These are phyloP conservation scores for Aproaerema taeniolella DNA, from an alignment of 2,888 invertebrate genomes.

Conservation along the genomic window DNA sequence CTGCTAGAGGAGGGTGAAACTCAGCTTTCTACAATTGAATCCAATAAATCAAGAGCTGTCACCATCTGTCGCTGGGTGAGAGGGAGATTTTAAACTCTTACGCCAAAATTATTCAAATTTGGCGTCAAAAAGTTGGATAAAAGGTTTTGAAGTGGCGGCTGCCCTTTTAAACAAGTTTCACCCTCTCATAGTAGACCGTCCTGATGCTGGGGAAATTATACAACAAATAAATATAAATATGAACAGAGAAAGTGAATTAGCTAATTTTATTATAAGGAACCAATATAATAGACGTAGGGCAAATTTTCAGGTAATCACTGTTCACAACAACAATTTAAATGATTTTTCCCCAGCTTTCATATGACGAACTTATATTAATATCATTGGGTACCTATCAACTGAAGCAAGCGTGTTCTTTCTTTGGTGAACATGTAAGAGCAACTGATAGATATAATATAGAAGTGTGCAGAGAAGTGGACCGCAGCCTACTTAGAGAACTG, in stretches of 20 bases:
- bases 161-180: constrained; percentile 12
- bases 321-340: constrained; percentile 1
- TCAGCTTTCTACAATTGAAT: constrained; percentile 12
- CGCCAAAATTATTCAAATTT: constrained; percentile 16
- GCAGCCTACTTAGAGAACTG: no score
- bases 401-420: constrained; percentile 18
- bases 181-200: constrained; percentile 11
- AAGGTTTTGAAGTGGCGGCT: constrained; percentile 7
- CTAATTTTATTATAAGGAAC: no score
- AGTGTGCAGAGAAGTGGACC: constrained; percentile 4
- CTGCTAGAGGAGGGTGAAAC: constrained; percentile 5
- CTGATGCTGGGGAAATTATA: constrained; percentile 11
- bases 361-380: no score
- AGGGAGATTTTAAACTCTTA: constrained; percentile 16
- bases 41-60: constrained; percentile 16
- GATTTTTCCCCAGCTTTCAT: no score
- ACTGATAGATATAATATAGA: constrained; percentile 2
- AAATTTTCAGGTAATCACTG: constrained; percentile 2
- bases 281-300: no score
- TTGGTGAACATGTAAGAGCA: no score
- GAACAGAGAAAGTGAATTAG: no score
- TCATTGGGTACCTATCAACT: no score
- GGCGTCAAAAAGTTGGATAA: neutral
- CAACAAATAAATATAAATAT: constrained; percentile 6
- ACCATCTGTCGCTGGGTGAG: constrained; percentile 15